Percentiles rank a stretch among this genome's conserved stretches.
Evolutionary conservation across 2,797 vertebrate genomes (phyloP).

Genomic region (Hipposideros larvatus): DNA sequence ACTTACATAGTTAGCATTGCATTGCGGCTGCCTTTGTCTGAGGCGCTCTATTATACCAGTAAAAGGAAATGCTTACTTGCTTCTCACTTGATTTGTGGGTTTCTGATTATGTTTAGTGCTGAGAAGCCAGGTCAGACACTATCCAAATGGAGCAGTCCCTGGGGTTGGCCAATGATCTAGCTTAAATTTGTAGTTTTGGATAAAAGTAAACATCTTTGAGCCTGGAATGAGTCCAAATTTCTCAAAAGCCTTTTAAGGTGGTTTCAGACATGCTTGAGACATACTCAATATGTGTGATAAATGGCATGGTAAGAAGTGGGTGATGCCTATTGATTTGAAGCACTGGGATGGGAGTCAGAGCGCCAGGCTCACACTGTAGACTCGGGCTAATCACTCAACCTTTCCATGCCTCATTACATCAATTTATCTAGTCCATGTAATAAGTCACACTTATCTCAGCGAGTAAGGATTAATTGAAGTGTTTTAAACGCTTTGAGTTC

Average conservation of each 20-base stretch:
- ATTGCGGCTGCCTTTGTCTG: constrained; percentile 1
- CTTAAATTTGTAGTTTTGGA: not conserved
- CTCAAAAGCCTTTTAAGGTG: constrained; percentile 28
- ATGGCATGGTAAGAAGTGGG: not conserved
- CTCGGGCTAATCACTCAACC: not conserved
- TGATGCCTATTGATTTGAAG: not conserved
- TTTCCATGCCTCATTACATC: not conserved
- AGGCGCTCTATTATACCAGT: not conserved
- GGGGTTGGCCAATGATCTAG: not conserved
- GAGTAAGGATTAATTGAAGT: not conserved
- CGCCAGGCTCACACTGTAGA: not conserved
- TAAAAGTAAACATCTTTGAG: constrained; percentile 27
- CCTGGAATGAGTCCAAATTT: constrained; percentile 28
- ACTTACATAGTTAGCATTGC: not conserved
- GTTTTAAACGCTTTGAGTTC: constrained; percentile 26
- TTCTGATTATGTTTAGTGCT: constrained; percentile 42
- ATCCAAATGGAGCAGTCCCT: not conserved
- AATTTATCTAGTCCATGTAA: not conserved
- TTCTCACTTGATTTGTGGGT: constrained; percentile 12
- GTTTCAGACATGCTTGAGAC: constrained; percentile 8
- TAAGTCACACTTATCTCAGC: not conserved
- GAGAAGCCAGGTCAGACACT: not conserved
- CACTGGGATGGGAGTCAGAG: not conserved
- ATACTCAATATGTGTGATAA: not conserved
- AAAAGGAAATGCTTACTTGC: not conserved